Evolutionary conservation across 2,888 invertebrate species (phyloP).

Genomic region (Dolomedes plantarius): DNA sequence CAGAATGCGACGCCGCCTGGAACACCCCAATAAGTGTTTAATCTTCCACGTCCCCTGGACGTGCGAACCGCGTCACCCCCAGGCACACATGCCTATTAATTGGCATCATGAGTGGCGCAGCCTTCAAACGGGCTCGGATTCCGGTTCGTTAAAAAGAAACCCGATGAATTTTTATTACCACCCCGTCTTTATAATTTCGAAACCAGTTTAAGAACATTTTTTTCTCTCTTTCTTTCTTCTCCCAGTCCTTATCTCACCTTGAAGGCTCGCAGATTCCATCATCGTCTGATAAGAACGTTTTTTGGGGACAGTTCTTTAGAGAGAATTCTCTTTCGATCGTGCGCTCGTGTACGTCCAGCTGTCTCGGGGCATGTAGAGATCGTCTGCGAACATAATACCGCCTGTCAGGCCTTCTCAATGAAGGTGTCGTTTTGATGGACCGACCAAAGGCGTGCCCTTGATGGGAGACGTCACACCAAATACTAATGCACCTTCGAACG

Average conservation of each 20-base stretch:
- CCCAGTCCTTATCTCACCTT: background rate
- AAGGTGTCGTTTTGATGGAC: background rate
- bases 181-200: constrained; percentile 11
- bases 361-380: background rate
- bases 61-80: constrained; percentile 7
- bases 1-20: too few relatives aligned
- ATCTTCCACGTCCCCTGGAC: too few relatives aligned
- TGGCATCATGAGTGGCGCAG: background rate
- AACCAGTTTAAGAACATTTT: background rate
- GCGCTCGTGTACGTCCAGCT: background rate
- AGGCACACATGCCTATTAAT: background rate
- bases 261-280: background rate
- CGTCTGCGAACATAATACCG: background rate
- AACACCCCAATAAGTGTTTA: too few relatives aligned
- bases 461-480: background rate
- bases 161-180: constrained; percentile 1
- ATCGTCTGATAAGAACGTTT: constrained; percentile 4
- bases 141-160: background rate
- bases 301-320: background rate
- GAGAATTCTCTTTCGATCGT: background rate
- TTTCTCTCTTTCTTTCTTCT: background rate
- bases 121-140: background rate
- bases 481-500: background rate
- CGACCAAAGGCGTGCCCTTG: background rate
- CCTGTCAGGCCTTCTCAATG: background rate